Base-by-base conservation (phyloP, 2,113 vertebrate genomes). In the Thymallus thymallus region DNA sequence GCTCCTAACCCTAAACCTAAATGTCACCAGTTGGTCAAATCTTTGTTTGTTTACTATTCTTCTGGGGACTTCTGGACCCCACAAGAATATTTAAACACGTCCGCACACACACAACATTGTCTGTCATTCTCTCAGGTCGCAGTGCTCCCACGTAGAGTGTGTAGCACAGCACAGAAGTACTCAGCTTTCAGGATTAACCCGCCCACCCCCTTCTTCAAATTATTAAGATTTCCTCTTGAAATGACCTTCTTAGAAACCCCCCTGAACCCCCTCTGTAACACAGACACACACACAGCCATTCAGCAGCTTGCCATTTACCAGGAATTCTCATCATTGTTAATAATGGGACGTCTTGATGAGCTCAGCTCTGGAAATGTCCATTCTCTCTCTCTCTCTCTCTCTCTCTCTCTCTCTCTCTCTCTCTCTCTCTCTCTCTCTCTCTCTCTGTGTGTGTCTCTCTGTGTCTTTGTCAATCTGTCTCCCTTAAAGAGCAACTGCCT, bases 341-440 rank as follows among this genome's bases (percentile, higher is more conserved):
- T 88, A 87, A 88, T 88, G 86, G 84, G 78, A 81, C 79, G 78
- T 85, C 86, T 85, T 88, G 88, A 89, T 87, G 81, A 88, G 87
- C 87, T 88, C 86, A 84, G 86, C 80, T 73, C 78, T 76, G 78
- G 79, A 81, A 86, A 83, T 87, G 84, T 83, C 79, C 76, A 82
- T 79, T 87, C 80, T 48, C 29, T 51, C 32, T 70, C 70, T 29
- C 72, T 69, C 75, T 86, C 87, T 87, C 35, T 74, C 72, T 45
- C 41, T 45, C 41, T 45, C 41, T 45, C 9, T 45, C 41, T 45
- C 41, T 45, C 41, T 45, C 5, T 10, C 41, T 45, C 41, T 45
- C 41, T 45, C 5, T 45, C 5, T 45, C 9, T 45, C 41, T 45
- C 41, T 45, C 41, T 6, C 41, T 10, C 5, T 45, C 5, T 45